Percentiles rank a stretch among this genome's conserved stretches.
phyloP scores from a whole-genome alignment of 2,888 invertebrate genomes.

The Steinernema scapterisci region DNA sequence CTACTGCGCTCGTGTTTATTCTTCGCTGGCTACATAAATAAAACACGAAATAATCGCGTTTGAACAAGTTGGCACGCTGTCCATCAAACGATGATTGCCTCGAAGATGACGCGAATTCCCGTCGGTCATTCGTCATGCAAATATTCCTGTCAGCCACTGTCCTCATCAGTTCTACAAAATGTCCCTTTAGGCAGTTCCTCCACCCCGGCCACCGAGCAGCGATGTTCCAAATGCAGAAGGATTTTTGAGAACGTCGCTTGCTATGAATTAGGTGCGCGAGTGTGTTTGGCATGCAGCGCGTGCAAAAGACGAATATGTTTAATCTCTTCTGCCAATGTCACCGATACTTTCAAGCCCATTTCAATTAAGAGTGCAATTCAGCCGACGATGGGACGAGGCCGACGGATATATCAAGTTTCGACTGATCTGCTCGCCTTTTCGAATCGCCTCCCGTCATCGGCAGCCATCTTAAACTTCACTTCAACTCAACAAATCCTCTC shows the following conservation, averaged over 20 bases:
- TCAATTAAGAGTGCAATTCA: conserved; percentile 10
- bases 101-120: conserved; percentile 30
- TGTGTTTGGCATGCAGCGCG: conserved; percentile 30
- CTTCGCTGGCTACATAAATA: conserved; percentile 15
- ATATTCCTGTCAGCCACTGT: conserved; percentile 24
- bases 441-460: not conserved
- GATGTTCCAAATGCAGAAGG: not conserved
- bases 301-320: conserved; percentile 29
- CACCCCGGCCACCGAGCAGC: not conserved
- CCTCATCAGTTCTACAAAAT: not conserved
- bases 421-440: conserved; percentile 12
- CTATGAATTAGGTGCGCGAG: conserved; percentile 29
- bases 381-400: not conserved
- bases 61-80: conserved; percentile 21
- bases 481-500: not conserved
- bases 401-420: conserved; percentile 22
- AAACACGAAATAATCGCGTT: conserved; percentile 24
- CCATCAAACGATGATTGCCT: conserved; percentile 31
- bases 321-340: conserved; percentile 6
- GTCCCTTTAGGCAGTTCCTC: not conserved
- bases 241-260: not conserved
- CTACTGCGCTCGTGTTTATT: conserved; percentile 12
- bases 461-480: conserved; percentile 15
- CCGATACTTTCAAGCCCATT: not conserved
- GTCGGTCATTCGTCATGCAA: conserved; percentile 30